Percentiles rank a stretch among this genome's conserved stretches.
Conservation (phyloP, 2,888 invertebrate species). For the Eustalomyia histrio region DNA sequence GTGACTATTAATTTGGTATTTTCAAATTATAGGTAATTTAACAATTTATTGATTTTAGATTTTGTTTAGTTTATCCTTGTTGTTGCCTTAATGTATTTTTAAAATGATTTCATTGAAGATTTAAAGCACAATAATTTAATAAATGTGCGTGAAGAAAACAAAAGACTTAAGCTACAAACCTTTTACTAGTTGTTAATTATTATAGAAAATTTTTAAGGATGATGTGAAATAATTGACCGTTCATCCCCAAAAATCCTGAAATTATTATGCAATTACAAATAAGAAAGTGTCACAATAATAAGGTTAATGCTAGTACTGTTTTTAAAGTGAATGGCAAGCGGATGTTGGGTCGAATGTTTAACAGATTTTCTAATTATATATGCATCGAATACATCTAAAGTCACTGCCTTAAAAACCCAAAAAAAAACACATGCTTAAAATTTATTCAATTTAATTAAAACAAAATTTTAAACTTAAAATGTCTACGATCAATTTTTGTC, state of each 20-base stretch:
- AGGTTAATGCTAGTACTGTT: background rate
- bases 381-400: constrained; percentile 63
- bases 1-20: constrained; percentile 47
- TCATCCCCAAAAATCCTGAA: background rate
- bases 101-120: no score
- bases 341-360: constrained; percentile 58
- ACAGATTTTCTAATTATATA: constrained; percentile 49
- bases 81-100: no score
- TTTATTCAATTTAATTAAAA: constrained; percentile 61
- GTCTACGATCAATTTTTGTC: constrained; percentile 55
- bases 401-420: background rate
- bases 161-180: background rate
- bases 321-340: constrained; percentile 59
- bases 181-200: background rate
- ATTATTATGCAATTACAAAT: background rate
- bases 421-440: constrained; percentile 47
- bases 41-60: constrained; percentile 45
- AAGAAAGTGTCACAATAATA: no score
- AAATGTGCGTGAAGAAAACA: background rate
- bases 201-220: background rate
- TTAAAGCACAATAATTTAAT: no score
- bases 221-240: no score
- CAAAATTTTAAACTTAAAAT: constrained; percentile 44
- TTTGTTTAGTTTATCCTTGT: background rate
- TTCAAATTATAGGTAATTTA: constrained; percentile 49